phyloP scores from a whole-genome alignment of 2,797 vertebrate genomes.

The Moxostoma hubbsi region DNA sequence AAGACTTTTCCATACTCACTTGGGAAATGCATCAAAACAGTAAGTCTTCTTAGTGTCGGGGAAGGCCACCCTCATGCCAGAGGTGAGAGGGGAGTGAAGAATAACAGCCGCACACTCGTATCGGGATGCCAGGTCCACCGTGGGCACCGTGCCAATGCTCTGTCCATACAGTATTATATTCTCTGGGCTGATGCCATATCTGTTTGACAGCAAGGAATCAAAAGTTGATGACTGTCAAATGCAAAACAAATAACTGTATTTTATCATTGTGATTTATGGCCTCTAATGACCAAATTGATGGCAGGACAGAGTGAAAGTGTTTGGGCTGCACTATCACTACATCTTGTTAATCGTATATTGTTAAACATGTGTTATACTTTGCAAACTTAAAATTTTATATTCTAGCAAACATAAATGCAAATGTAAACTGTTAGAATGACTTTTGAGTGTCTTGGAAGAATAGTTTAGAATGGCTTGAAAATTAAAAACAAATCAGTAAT shows the following conservation, averaged over 20 bases:
- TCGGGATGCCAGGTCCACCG: conserved; percentile 92
- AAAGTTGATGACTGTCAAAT: background rate
- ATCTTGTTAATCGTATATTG: too few species aligned
- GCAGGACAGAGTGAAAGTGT: too few species aligned
- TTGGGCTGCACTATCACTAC: too few species aligned
- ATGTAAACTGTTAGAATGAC: too few species aligned
- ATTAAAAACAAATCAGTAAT: too few species aligned
- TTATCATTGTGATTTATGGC: background rate
- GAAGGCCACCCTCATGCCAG: conserved; percentile 95
- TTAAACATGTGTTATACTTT: too few species aligned
- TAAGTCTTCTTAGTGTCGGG: conserved; percentile 97
- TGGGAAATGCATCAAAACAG: conserved; percentile 95
- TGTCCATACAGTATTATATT: conserved; percentile 94
- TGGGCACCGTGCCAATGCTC: conserved; percentile 95
- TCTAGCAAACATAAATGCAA: too few species aligned
- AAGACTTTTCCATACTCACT: conserved; percentile 76
- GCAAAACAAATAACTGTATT: background rate
- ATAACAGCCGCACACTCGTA: conserved; percentile 94
- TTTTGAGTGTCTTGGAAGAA: too few species aligned
- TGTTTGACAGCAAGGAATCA: conserved; percentile 58
- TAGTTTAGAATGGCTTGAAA: too few species aligned
- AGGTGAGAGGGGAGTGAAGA: conserved; percentile 93
- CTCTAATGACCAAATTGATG: background rate
- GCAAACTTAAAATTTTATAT: too few species aligned
- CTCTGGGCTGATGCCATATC: conserved; percentile 94